A percentile compares a stretch with the other conserved stretches of the same genome.
phyloP scores from a whole-genome alignment of 2,113 vertebrate genomes.

The Myrmecobius fasciatus region DNA sequence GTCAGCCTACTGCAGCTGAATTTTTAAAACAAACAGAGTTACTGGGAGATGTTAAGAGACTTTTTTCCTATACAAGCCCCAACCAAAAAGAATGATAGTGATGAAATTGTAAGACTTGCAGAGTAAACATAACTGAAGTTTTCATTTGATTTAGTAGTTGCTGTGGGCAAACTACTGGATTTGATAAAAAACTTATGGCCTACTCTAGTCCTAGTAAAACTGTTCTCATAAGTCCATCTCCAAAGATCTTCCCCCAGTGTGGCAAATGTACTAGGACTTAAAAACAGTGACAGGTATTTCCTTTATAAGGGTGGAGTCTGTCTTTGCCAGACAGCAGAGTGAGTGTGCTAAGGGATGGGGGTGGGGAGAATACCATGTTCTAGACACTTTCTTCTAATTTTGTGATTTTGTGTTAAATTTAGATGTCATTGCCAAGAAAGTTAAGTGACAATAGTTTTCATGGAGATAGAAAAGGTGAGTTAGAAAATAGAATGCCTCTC shows the following conservation, averaged over 20 bases:
- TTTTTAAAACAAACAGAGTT: not conserved
- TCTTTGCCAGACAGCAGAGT: not conserved
- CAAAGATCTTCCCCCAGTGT: not conserved
- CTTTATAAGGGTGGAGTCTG: not conserved
- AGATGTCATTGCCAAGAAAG: not conserved
- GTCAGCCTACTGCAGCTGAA: not conserved
- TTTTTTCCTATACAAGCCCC: not conserved
- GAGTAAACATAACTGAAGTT: not conserved
- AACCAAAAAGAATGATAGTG: constrained; percentile 32
- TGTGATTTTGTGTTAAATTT: constrained; percentile 2
- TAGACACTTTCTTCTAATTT: constrained; percentile 25
- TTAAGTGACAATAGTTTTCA: not conserved
- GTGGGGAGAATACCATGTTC: not conserved
- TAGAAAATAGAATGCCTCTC: constrained; percentile 9
- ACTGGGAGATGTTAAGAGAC: not conserved
- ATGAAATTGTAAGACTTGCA: not conserved
- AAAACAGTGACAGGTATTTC: not conserved
- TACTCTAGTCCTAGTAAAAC: not conserved
- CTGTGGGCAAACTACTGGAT: constrained; percentile 17
- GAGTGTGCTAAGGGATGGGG: too few species aligned
- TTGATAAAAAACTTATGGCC: constrained; percentile 19
- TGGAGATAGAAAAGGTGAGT: not conserved
- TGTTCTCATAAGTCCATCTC: not conserved
- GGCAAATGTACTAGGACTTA: not conserved
- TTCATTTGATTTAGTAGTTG: constrained; percentile 15